Conservation (phyloP, 2,797 vertebrate species). For the Botia kubotai region DNA sequence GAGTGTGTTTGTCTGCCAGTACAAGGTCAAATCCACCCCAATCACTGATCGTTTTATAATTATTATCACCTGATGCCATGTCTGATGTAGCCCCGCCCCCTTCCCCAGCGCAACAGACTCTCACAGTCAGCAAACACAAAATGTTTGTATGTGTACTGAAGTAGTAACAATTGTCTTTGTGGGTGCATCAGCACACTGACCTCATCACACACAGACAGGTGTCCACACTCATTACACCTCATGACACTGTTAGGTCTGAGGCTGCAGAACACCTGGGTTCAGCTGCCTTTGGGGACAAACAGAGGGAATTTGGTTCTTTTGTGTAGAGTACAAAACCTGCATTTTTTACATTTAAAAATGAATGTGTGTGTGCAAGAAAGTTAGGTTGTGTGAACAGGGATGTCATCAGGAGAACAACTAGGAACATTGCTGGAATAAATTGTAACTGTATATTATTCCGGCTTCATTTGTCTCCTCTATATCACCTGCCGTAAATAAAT, state of each 20-base stretch:
- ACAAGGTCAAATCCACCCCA: slow-evolving; percentile 48
- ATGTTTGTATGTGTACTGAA: slow-evolving; percentile 25
- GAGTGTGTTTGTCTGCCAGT: slow-evolving; percentile 4
- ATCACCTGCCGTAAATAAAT: too few species aligned
- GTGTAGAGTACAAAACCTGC: neutral
- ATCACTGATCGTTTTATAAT: slow-evolving; percentile 2
- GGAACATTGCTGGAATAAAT: too few species aligned
- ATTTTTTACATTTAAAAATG: too few species aligned
- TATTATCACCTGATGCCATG: slow-evolving; percentile 49
- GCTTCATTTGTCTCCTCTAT: too few species aligned
- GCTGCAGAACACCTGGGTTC: slow-evolving; percentile 63
- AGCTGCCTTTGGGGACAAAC: slow-evolving; percentile 39
- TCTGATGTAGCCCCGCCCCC: slow-evolving; percentile 51
- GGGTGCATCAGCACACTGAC: slow-evolving; percentile 38
- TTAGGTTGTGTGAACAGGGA: too few species aligned
- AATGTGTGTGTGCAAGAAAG: too few species aligned
- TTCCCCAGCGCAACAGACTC: neutral
- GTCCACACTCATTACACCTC: slow-evolving; percentile 61
- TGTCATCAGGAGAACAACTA: too few species aligned
- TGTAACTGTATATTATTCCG: too few species aligned
- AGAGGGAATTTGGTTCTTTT: neutral
- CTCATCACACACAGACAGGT: slow-evolving; percentile 65
- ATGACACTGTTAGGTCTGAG: slow-evolving; percentile 25
- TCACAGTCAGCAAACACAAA: neutral
- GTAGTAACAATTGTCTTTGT: slow-evolving; percentile 22